These are phyloP conservation scores for Lanistes nyassanus DNA, from an alignment of 1,140 invertebrate genomes.

Conservation along the genomic window DNA sequence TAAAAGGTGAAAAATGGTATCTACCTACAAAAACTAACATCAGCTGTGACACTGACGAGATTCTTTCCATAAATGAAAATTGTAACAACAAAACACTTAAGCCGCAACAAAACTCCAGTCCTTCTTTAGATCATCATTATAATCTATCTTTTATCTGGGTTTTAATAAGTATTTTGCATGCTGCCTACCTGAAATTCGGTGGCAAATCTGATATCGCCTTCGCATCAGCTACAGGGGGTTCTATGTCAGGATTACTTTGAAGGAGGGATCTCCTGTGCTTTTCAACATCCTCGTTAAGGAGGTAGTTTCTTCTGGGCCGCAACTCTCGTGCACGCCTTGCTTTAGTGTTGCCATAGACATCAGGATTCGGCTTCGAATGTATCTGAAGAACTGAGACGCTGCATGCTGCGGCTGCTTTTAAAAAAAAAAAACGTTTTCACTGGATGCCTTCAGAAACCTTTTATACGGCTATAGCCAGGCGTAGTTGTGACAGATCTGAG, in stretches of 20 bases:
- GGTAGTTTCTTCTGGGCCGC: constrained; percentile 22
- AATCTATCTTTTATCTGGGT: not conserved
- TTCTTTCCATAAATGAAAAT: not conserved
- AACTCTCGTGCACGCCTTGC: constrained; percentile 20
- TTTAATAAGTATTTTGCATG: no score
- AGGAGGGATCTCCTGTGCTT: constrained; percentile 36
- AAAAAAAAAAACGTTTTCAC: no score
- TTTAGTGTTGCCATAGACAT: constrained; percentile 17
- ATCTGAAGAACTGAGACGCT: not conserved
- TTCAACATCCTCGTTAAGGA: constrained; percentile 34
- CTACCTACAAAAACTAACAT: not conserved
- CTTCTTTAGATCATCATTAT: not conserved
- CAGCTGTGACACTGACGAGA: not conserved
- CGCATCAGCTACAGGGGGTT: not conserved
- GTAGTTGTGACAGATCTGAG: no score
- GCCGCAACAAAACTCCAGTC: not conserved
- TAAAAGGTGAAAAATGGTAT: not conserved
- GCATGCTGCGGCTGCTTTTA: not conserved
- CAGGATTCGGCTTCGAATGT: not conserved
- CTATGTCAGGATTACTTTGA: constrained; percentile 19
- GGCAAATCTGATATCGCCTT: constrained; percentile 25
- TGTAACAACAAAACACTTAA: not conserved
- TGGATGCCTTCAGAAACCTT: no score
- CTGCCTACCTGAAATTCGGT: constrained; percentile 39
- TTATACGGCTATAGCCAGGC: no score